Base-by-base conservation (phyloP, 1,140 invertebrate genomes). In the Lerema accius region DNA sequence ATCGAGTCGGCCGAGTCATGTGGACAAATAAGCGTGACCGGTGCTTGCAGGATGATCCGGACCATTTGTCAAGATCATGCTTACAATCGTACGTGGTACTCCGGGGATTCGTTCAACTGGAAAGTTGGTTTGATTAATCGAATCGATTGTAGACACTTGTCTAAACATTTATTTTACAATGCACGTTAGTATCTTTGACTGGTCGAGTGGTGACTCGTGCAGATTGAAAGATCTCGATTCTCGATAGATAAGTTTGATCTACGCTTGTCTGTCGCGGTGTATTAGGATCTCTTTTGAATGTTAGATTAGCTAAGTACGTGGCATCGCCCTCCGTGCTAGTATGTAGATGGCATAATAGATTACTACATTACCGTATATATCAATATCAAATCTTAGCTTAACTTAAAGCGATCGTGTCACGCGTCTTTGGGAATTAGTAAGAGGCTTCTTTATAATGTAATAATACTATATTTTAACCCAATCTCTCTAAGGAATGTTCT, bases 11-110 rank as follows among this genome's bases (percentile, higher is more conserved):
- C 58, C 61, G 69, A 79, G 69, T 76, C 76, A 71, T 72, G 71
- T 81, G 76, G 82, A 82, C 77, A 80, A 78, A 80, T 80, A 84
- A 77, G 62, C 71, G 63, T 65, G 76, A 69, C 72, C 69, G 73
- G 65, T 67, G 68, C 67, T 65, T 63, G 71, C 17, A 73, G 82
- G 84, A 86, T 89, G 66, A 86, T 86, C 84, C 73, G 64, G 32
- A 77, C 77, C 85, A 89, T 88, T 88, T 89, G 84, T 88, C 85
- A 86, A 81, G 84, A 89, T 88, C 84, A 84, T 72, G 73, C 77
- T 77, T 76, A 78, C 63, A 56, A 67, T 45, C 61, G 61, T 37
- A 43, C 15, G 56, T 43, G 13, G 19, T 56, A 13, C 62, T 35
- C 46, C 23, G 17, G 48, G 63, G 63, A 51, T 53, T 59, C 63